phyloP scores from a whole-genome alignment of 1,140 invertebrate genomes.

The Drosophila biarmipes region DNA sequence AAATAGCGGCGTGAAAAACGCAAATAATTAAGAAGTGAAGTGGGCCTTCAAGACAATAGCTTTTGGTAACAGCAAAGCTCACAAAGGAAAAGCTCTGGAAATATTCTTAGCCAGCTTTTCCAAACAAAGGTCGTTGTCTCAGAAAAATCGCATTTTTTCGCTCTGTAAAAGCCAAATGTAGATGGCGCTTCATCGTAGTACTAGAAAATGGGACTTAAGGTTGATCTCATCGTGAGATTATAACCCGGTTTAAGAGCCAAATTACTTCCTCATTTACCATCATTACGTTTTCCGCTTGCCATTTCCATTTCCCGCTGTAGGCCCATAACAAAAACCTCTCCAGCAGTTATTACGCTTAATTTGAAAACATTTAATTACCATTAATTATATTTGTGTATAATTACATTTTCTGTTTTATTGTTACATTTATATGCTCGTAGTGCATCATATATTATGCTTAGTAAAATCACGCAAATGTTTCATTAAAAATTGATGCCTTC shows the following conservation, averaged over 20 bases:
- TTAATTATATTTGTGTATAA: slow-evolving; percentile 81
- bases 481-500: slow-evolving; percentile 72
- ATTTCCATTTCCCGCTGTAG: slow-evolving; percentile 4
- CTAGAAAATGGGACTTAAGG: background rate
- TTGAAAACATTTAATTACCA: slow-evolving; percentile 73
- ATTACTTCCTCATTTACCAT: slow-evolving; percentile 21
- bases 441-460: slow-evolving; percentile 66
- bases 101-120: slow-evolving; percentile 6
- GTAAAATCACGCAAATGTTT: slow-evolving; percentile 79
- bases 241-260: background rate
- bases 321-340: slow-evolving; percentile 10
- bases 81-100: background rate
- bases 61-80: slow-evolving; percentile 6
- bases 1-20: slow-evolving; percentile 25
- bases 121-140: slow-evolving; percentile 6
- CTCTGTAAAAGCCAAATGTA: slow-evolving; percentile 20
- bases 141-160: slow-evolving; percentile 5
- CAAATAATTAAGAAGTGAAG: slow-evolving; percentile 46
- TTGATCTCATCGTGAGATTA: slow-evolving; percentile 1
- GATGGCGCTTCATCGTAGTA: slow-evolving; percentile 22
- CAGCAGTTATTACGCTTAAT: slow-evolving; percentile 66
- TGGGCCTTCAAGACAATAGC: slow-evolving; percentile 9
- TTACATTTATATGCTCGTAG: slow-evolving; percentile 56
- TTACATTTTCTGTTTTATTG: slow-evolving; percentile 74
- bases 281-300: slow-evolving; percentile 12